These are phyloP conservation scores for Callaeas wilsoni DNA, from an alignment of 2,113 vertebrate genomes.

Conservation along the genomic window DNA sequence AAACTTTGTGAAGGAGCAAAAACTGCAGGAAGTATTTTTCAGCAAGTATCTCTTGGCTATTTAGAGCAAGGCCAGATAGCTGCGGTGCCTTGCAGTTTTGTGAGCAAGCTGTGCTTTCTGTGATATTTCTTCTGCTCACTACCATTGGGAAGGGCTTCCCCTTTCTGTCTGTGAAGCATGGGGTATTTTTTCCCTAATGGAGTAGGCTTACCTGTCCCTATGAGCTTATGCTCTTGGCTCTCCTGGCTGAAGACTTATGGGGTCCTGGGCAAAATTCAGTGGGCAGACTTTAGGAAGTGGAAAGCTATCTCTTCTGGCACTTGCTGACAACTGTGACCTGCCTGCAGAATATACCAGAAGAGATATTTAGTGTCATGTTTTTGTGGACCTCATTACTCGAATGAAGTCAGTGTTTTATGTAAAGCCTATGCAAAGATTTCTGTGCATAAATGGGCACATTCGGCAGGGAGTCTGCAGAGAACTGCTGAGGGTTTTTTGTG, in stretches of 20 bases:
- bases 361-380: neutral
- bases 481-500: neutral
- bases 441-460: neutral
- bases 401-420: neutral
- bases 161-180: neutral
- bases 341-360: neutral
- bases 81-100: neutral
- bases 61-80: neutral
- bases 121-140: neutral
- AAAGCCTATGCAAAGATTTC: neutral
- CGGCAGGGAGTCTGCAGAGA: neutral
- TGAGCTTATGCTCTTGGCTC: neutral
- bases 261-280: neutral
- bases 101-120: neutral
- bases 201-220: fast-evolving
- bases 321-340: neutral
- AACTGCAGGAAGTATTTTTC: neutral
- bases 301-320: neutral
- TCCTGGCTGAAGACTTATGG: neutral
- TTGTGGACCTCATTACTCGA: neutral
- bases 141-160: neutral
- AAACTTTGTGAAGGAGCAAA: neutral
- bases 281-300: neutral
- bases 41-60: neutral
- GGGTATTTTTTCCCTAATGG: neutral